Percentiles rank a stretch among this genome's conserved stretches.
Evolutionary conservation across 2,888 invertebrate genomes (phyloP).

Genomic region (Azorinus chamasolen): DNA sequence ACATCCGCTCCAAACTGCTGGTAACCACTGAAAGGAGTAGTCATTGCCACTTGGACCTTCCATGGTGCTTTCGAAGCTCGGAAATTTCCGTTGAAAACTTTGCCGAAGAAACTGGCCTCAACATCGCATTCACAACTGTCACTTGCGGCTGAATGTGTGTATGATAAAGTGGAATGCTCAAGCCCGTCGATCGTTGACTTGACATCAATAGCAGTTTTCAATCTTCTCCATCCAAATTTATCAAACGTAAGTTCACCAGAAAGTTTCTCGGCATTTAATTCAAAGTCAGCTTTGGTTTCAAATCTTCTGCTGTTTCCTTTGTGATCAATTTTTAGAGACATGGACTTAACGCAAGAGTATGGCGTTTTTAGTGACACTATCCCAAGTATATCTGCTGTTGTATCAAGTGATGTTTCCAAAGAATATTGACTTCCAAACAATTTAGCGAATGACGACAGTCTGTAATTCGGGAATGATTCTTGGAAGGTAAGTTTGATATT

Average conservation of each 20-base stretch:
- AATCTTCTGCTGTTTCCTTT: conserved; percentile 33
- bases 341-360: conserved; percentile 13
- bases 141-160: conserved; percentile 45
- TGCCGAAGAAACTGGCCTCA: conserved; percentile 32
- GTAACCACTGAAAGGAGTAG: conserved; percentile 43
- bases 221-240: conserved; percentile 51
- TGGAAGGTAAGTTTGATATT: conserved; percentile 13
- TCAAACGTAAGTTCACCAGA: conserved; percentile 30
- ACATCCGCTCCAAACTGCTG: conserved; percentile 40
- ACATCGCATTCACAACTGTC: conserved; percentile 57
- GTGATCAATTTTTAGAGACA: conserved; percentile 34
- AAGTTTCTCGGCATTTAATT: conserved; percentile 31
- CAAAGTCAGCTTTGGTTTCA: conserved; percentile 33
- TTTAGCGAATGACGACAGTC: conserved; percentile 28
- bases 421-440: conserved; percentile 38
- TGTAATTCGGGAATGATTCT: conserved; percentile 21
- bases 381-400: conserved; percentile 22
- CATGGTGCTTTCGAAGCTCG: conserved; percentile 36
- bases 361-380: conserved; percentile 39
- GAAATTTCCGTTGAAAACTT: conserved; percentile 42
- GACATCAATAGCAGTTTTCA: conserved; percentile 40
- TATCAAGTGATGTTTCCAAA: conserved; percentile 30
- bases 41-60: conserved; percentile 14
- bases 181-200: conserved; percentile 46
- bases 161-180: conserved; percentile 29